Evolutionary conservation across 2,888 invertebrate species (phyloP), one percentile per base, ranked within the genome.

Genomic region (Nephrocerus scutellatus): DNA sequence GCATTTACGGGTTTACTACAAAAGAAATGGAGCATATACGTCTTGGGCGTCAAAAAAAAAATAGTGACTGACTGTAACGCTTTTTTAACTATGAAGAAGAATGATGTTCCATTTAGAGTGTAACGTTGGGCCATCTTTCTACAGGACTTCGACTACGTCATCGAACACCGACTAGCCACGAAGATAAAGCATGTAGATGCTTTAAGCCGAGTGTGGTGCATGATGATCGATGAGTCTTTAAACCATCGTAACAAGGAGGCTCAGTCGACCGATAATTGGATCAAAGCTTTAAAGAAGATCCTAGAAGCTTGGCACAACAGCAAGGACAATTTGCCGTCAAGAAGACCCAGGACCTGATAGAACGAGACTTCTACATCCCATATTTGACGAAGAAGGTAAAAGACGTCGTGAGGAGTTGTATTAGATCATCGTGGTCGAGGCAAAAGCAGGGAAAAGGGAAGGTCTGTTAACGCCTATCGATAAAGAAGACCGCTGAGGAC

Each of bases 371-470:
- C 40, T 56, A 47, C 31, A 54, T 61, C 20, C 30, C 29, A 21
- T 14, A 43, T 4, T 14, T 30, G 8, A 32, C 3, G 3, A 16
- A 29, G 5, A 47, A 46, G 16, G 43, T 45, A 1, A 18, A 30
- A 1, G 32, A 24, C 2, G 19, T 44, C 6, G 34, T 47, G 1
- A 18, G 20, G 13, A 39, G 34, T 20, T 49, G 52, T 22, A 25
- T 48, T 3, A 14, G 15, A 9, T 39, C n/a, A n/a, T n/a, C n/a
- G n/a, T n/a, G n/a, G n/a, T n/a, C n/a, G n/a, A n/a, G n/a, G n/a
- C n/a, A n/a, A n/a, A n/a, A n/a, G n/a, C n/a, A 3, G 63, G 62
- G 1, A 63, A 57, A 34, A 47, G 55, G 18, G 58, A 62, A 47
- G 59, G 61, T 13, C 52, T 47, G 8, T 18, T 38, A 2, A 16